Evolutionary conservation across 2,888 invertebrate genomes (phyloP), one percentile per base, ranked within the genome.

Genomic region (Acrobasis consociella): DNA sequence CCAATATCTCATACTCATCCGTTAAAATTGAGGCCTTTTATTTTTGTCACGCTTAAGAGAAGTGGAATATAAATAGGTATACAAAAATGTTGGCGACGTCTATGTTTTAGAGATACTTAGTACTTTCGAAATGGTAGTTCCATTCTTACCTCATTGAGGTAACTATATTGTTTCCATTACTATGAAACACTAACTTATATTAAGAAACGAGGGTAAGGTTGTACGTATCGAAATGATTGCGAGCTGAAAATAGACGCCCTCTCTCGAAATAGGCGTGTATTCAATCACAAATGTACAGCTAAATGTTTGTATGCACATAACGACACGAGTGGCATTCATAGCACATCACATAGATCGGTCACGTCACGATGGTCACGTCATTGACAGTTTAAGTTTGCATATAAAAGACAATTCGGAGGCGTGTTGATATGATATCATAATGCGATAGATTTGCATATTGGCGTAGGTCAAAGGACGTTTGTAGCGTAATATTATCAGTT

Each of bases 161-260:
- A 31, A 31, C 31, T 31, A 31, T 31, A 31, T 31, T 56, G 51
- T 9, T 55, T 55, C 38, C 15, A 55, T 22, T 56, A 22, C 16
- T 67, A 58, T 62, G 60, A 65, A 69, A 59, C 59, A 59, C 58
- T 37, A 67, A 71, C 73, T 72, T 74, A 73, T 70, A 71, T 67
- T 74, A 73, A 73, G 64, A 55, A 39, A 55, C 17, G 52, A 52
- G 22, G 39, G 55, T 55, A 53, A 53, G 37, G 55, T 39, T 22
- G 42, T 56, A 56, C 22, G 42, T 56, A 56, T 46, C 42, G 56
- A 56, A 56, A 56, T 22, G 42, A 56, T 56, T 56, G 42, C 38
- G 17, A 42, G 42, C 10, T 22, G 39, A 17, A 42, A 56, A 56
- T 42, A 56, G 42, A 42, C 56, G 42, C 13, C 42, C 42, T 42